Base-by-base conservation (phyloP, 2,888 invertebrate species). In the Caradrina kadenii region DNA sequence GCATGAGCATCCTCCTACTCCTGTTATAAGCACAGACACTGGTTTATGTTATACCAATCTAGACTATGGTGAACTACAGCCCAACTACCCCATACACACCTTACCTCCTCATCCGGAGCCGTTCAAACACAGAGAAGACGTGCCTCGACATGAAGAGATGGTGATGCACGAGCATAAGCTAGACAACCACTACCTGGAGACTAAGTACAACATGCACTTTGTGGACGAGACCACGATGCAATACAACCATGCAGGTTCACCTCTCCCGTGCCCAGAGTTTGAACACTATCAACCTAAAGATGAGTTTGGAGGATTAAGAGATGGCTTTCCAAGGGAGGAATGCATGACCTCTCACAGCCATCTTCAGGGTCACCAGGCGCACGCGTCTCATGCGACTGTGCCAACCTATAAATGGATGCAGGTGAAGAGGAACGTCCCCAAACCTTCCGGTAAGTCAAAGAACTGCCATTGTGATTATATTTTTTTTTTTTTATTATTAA, bases 381-480 rank as follows among this genome's bases (percentile, higher is more conserved):
- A 96, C 85, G 80, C 96, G 90, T 88, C 97, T 87, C 97, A 97
- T 82, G 94, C 97, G 17, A 96, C 97, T 60, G 97, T 98, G 74
- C 99, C 99, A 31, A 99, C 99, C 0, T 99, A 99, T 94, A 99
- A 99, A 93, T 99, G 99, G 99, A 99, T 99, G 99, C 99, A 99
- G 96, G 98, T 99, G 88, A 99, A 99, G 95, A 96, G 99, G 93
- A 99, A 99, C 94, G 98, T 99, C 83, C 99, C 99, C 61, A 99
- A 99, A 95, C 98, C 99, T 85, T 96, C 98, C 92, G 98, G 99
- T 98, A 93, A 97, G 97, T 90, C 48, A 1, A 21, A 31, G 1
- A 42, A 11, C 8, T 13, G 7, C 26, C 11, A 19, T 11, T n/a
- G 15, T 5, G n/a, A 45, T 45, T 4, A 13, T 15, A 4, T 2